Percentiles rank a stretch among this genome's conserved stretches.
Evolutionary conservation across 2,888 invertebrate genomes (phyloP).

Genomic region (Hydroisotoma schaefferi): DNA sequence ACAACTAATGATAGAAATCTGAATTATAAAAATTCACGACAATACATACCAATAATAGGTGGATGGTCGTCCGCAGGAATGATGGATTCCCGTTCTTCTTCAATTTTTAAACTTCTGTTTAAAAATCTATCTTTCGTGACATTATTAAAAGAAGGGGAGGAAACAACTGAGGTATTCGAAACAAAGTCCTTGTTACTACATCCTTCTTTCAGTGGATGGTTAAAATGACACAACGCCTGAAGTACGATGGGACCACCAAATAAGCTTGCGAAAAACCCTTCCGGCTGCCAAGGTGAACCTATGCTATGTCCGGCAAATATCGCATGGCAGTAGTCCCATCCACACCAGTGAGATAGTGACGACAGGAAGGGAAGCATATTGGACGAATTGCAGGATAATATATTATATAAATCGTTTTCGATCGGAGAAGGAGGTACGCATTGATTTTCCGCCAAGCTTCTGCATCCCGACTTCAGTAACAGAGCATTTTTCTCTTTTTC

Average conservation of each 20-base stretch:
- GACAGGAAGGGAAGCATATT: slow-evolving; percentile 34
- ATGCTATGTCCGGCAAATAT: slow-evolving; percentile 36
- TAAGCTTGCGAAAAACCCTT: slow-evolving; percentile 45
- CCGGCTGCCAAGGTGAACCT: slow-evolving; percentile 45
- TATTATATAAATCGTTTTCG: slow-evolving; percentile 18
- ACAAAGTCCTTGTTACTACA: slow-evolving; percentile 13
- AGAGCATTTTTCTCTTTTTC: too few species aligned
- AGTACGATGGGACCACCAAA: slow-evolving; percentile 45
- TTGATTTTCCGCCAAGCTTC: slow-evolving; percentile 23
- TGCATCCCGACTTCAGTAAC: slow-evolving; percentile 13
- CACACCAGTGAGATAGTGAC: slow-evolving; percentile 40
- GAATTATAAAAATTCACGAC: slow-evolving; percentile 15
- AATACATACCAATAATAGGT: too few species aligned
- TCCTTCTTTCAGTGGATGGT: slow-evolving; percentile 36
- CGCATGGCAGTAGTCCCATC: slow-evolving; percentile 42
- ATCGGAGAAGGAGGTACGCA: slow-evolving; percentile 31
- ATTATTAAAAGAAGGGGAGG: too few species aligned
- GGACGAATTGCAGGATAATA: slow-evolving; percentile 36
- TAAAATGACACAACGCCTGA: slow-evolving; percentile 41
- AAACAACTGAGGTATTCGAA: too few species aligned
- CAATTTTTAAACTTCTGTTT: too few species aligned
- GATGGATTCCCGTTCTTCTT: too few species aligned
- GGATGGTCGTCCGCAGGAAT: too few species aligned
- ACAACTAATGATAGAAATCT: slow-evolving; percentile 1
- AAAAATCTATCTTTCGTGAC: too few species aligned